phyloP scores from a whole-genome alignment of 2,888 invertebrate species.

The Pandemis corylana region DNA sequence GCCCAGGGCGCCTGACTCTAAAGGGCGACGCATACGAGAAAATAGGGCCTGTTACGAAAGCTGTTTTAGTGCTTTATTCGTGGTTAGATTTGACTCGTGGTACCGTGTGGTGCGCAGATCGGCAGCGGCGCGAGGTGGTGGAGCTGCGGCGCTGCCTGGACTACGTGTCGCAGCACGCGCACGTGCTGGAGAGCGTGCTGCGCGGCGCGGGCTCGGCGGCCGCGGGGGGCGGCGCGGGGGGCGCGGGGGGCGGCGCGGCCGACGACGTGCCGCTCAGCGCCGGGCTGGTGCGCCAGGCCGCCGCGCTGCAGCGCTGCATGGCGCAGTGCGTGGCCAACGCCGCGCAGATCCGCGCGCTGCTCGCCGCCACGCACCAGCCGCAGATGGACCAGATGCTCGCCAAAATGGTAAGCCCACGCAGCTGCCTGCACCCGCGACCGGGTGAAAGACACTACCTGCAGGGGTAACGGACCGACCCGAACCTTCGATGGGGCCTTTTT shows the following conservation, averaged over 20 bases:
- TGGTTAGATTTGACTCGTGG: too few relatives aligned
- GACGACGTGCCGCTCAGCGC: conserved; percentile 68
- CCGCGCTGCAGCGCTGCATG: conserved; percentile 80
- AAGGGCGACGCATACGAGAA: too few relatives aligned
- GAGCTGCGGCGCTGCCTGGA: conserved; percentile 80
- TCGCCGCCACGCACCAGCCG: conserved; percentile 74
- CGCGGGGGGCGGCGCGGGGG: conserved; percentile 48
- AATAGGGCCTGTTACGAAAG: too few relatives aligned
- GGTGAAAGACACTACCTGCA: too few relatives aligned
- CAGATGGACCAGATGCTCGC: conserved; percentile 81
- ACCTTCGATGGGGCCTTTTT: too few relatives aligned
- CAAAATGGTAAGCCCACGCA: conserved; percentile 74
- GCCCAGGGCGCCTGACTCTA: too few relatives aligned
- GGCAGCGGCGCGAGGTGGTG: conserved; percentile 74
- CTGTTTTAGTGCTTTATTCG: too few relatives aligned
- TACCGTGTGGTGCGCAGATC: conserved; percentile 56
- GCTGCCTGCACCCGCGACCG: neutral
- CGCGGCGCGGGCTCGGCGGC: conserved; percentile 60
- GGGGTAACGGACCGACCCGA: too few relatives aligned
- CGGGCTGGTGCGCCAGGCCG: conserved; percentile 76
- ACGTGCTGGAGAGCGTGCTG: conserved; percentile 76
- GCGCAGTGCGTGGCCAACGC: conserved; percentile 81
- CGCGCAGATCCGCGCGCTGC: conserved; percentile 71
- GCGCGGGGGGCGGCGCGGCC: conserved; percentile 50
- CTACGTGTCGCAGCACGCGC: conserved; percentile 79